Conservation (phyloP, 2,797 vertebrate species). For the Sarcophilus harrisii region DNA sequence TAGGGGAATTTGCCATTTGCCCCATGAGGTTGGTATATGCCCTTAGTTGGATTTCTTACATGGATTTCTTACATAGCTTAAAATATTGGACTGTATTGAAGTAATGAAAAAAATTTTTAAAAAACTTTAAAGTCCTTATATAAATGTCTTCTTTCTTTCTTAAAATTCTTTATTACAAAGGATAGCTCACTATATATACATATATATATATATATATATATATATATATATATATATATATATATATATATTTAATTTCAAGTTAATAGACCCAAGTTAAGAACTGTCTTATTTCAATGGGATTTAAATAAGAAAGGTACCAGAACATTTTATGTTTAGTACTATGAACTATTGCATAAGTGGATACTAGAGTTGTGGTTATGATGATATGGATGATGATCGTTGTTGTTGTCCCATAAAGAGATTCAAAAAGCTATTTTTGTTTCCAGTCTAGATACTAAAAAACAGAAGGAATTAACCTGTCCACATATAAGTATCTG, state of each 20-base stretch:
- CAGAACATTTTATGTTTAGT: not conserved
- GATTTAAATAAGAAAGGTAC: not conserved
- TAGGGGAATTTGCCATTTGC: no score
- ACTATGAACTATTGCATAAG: not conserved
- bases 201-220: no score
- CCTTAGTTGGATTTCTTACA: no score
- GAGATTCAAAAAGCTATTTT: not conserved
- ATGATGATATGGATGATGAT: no score
- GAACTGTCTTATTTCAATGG: not conserved
- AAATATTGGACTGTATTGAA: not conserved
- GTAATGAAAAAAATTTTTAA: not conserved
- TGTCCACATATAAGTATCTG: not conserved
- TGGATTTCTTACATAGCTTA: not conserved
- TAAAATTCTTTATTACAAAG: no score
- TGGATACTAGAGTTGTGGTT: not conserved
- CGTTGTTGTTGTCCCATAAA: not conserved
- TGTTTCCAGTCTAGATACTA: not conserved
- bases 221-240: no score
- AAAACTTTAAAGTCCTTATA: not conserved
- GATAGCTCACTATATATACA: no score
- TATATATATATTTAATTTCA: no score
- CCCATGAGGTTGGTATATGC: no score
- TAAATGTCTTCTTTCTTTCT: not conserved
- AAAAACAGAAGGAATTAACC: not conserved
- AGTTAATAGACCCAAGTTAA: not conserved